phyloP scores from a whole-genome alignment of 2,888 invertebrate species.

The Apantesis nais region DNA sequence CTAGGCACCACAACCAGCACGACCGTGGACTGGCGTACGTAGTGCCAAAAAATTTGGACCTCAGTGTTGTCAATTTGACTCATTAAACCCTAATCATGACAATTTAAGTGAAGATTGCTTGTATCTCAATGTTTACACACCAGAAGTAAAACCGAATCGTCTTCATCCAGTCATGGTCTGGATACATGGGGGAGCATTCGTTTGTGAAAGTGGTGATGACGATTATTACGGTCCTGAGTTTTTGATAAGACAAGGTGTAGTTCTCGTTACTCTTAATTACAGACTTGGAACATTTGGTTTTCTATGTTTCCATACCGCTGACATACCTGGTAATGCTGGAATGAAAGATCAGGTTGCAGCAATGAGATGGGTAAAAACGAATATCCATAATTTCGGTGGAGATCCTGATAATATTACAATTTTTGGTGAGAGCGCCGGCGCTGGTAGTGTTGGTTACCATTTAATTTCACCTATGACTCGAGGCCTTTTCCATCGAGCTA shows the following conservation, averaged over 20 bases:
- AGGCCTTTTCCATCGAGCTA: conserved; percentile 11
- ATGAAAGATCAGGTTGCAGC: conserved; percentile 60
- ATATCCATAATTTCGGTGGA: conserved; percentile 52
- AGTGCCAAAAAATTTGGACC: background rate
- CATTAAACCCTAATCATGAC: background rate
- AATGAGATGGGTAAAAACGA: conserved; percentile 55
- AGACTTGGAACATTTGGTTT: conserved; percentile 58
- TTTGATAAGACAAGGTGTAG: conserved; percentile 38
- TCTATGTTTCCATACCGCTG: conserved; percentile 51
- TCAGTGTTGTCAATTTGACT: background rate
- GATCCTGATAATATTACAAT: too few relatives aligned
- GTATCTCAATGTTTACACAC: background rate
- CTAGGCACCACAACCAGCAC: background rate
- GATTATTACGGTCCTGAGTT: background rate
- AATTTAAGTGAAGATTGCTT: background rate
- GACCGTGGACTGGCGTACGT: background rate
- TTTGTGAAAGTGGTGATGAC: background rate
- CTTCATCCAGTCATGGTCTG: background rate
- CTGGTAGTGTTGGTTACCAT: conserved; percentile 1
- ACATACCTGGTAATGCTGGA: conserved; percentile 60
- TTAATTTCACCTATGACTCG: conserved; percentile 18
- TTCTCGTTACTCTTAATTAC: conserved; percentile 59
- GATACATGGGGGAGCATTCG: background rate
- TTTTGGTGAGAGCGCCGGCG: conserved; percentile 2
- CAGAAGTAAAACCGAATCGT: background rate